A percentile compares a stretch with the other conserved stretches of the same genome.
Evolutionary conservation across 2,113 vertebrate species (phyloP).

Genomic region (Turdus rufiventris): DNA sequence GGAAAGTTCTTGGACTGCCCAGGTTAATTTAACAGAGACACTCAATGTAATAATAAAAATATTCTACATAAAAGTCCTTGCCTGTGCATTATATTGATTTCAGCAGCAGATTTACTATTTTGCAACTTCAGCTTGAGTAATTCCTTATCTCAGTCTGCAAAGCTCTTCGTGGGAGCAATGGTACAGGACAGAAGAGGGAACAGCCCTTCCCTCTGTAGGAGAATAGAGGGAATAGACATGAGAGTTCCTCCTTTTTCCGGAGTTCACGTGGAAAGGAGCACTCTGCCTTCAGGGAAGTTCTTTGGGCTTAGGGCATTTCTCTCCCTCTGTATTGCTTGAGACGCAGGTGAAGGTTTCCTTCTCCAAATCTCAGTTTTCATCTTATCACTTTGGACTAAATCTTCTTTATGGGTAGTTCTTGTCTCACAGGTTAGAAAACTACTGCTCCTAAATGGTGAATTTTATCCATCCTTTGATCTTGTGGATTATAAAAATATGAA

Average conservation of each 20-base stretch:
- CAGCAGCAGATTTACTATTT: neutral
- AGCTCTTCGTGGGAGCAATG: rapidly evolving
- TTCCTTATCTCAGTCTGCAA: neutral
- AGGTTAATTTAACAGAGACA: slow-evolving; percentile 60
- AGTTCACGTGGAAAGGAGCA: neutral
- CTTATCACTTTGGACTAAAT: neutral
- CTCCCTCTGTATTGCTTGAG: neutral
- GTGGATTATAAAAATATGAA: neutral
- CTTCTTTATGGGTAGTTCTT: neutral
- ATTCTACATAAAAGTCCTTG: neutral
- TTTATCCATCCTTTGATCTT: neutral
- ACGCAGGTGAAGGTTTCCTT: rapidly evolving
- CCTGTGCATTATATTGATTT: neutral
- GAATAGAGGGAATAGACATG: neutral
- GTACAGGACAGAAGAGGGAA: neutral
- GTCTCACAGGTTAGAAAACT: neutral
- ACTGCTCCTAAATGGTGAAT: neutral
- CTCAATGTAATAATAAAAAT: slow-evolving; percentile 56
- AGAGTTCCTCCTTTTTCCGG: neutral
- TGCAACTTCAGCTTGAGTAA: neutral
- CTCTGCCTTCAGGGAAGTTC: neutral
- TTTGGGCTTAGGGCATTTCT: neutral
- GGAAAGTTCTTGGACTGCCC: neutral
- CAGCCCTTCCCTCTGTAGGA: neutral
- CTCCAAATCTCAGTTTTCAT: neutral